phyloP scores from a whole-genome alignment of 2,797 vertebrate genomes.

The Stomatorhinus walkeri region DNA sequence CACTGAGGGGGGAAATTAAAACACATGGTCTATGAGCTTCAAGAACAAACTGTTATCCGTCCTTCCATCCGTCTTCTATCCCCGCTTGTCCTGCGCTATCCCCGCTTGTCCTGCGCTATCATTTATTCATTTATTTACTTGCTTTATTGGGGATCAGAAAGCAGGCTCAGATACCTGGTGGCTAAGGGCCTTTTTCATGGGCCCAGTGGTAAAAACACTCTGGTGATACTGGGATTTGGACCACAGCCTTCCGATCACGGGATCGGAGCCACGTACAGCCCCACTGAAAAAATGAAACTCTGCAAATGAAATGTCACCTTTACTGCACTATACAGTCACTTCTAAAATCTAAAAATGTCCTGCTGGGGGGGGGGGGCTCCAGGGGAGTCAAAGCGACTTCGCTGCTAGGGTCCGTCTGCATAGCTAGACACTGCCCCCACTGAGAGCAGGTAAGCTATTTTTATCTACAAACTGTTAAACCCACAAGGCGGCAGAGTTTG shows the following conservation, averaged over 20 bases:
- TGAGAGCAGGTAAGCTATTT: background rate
- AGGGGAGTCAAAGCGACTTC: background rate
- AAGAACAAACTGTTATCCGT: background rate
- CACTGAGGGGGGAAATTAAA: background rate
- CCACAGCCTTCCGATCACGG: background rate
- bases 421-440: background rate
- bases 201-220: background rate
- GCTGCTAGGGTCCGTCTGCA: background rate
- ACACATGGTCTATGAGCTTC: background rate
- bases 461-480: background rate
- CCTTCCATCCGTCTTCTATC: background rate
- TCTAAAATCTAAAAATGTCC: background rate
- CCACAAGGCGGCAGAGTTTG: constrained; percentile 7
- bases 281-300: background rate
- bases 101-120: too few species aligned
- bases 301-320: background rate
- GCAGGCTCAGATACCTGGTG: background rate
- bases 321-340: background rate
- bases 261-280: background rate
- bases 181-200: background rate
- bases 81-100: background rate
- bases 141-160: background rate
- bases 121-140: background rate
- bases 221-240: background rate
- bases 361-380: background rate